Conservation (phyloP, 1,140 invertebrate species). For the Zophobas atratus region DNA sequence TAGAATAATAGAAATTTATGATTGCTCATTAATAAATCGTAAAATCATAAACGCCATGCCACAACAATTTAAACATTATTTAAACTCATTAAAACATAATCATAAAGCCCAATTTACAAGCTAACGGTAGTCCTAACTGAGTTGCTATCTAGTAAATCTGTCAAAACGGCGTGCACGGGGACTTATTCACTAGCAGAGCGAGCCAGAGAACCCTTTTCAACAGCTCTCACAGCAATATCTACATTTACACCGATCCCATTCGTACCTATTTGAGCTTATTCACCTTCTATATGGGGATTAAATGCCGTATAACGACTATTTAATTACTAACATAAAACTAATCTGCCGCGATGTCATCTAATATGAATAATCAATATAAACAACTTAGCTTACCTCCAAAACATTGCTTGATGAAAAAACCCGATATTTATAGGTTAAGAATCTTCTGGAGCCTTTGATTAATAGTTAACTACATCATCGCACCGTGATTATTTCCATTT, state of each 20-base stretch:
- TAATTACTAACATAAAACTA: conserved; percentile 35
- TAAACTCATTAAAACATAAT: conserved; percentile 49
- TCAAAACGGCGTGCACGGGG: conserved; percentile 42
- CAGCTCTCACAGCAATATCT: conserved; percentile 41
- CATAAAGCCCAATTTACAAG: conserved; percentile 44
- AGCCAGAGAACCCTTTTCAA: conserved; percentile 43
- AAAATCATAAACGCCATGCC: conserved; percentile 45
- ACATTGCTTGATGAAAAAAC: too few species aligned
- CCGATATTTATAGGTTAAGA: too few species aligned
- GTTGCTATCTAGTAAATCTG: conserved; percentile 47
- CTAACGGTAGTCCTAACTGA: conserved; percentile 47
- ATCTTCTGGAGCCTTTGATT: too few species aligned
- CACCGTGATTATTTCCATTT: too few species aligned
- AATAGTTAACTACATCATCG: too few species aligned
- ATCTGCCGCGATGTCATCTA: conserved; percentile 11
- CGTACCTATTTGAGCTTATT: conserved; percentile 41
- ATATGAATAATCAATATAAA: conserved; percentile 1
- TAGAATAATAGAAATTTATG: conserved; percentile 44
- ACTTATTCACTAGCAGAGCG: conserved; percentile 41
- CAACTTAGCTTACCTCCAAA: not conserved
- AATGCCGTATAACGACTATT: conserved; percentile 34
- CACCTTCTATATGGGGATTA: conserved; percentile 33
- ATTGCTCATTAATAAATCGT: conserved; percentile 47
- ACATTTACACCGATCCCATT: conserved; percentile 38
- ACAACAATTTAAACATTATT: conserved; percentile 49